Evolutionary conservation across 2,113 vertebrate genomes (phyloP).

Genomic region (Atrichornis clamosus): DNA sequence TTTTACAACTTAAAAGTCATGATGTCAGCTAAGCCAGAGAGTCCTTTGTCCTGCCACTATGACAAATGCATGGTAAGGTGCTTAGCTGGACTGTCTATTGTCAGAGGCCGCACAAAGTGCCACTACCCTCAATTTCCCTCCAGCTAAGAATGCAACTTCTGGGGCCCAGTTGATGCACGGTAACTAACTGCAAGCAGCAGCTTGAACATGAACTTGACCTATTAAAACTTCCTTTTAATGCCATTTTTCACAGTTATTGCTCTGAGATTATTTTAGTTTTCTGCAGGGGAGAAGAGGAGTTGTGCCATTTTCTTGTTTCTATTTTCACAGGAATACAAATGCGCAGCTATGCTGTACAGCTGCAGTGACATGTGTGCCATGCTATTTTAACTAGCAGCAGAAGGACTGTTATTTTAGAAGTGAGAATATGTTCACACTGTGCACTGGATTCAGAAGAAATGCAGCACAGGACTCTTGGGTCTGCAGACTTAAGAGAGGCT

Average conservation of each 20-base stretch:
- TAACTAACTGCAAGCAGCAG: neutral
- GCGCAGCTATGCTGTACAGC: neutral
- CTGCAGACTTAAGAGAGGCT: neutral
- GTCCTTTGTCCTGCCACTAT: neutral
- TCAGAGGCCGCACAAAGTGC: neutral
- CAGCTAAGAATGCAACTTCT: neutral
- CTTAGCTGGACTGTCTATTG: neutral
- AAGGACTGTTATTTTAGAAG: neutral
- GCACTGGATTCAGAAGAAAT: neutral
- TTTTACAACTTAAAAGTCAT: neutral
- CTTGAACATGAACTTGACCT: neutral
- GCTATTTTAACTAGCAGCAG: slow-evolving; percentile 18
- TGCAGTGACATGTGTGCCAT: neutral
- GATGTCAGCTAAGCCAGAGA: neutral
- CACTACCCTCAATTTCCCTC: neutral
- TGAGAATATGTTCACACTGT: neutral
- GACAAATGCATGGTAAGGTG: neutral
- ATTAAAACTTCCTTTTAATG: neutral
- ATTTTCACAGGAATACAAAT: neutral
- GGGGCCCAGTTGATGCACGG: neutral
- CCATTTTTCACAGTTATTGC: neutral
- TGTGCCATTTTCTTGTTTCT: neutral
- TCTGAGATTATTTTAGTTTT: slow-evolving; percentile 9
- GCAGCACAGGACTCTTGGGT: neutral
- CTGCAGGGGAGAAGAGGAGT: neutral